phyloP scores from a whole-genome alignment of 1,140 invertebrate species.

The Drosophila nikananu region DNA sequence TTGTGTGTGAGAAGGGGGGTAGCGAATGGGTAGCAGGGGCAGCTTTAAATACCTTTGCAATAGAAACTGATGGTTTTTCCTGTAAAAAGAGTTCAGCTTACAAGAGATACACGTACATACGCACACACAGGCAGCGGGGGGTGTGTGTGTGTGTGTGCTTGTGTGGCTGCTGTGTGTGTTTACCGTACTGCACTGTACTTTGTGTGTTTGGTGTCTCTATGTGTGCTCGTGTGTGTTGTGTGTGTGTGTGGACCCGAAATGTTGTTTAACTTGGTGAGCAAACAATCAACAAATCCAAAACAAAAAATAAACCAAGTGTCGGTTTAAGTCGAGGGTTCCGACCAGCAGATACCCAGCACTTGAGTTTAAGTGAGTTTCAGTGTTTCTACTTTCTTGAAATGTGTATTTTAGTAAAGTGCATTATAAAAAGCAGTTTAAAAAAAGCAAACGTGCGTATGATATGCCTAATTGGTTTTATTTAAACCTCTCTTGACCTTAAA shows the following conservation, averaged over 20 bases:
- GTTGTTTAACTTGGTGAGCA: slow-evolving; percentile 26
- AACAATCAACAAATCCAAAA: slow-evolving; percentile 20
- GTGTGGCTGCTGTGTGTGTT: slow-evolving; percentile 20
- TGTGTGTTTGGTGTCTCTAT: slow-evolving; percentile 18
- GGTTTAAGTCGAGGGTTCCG: background rate
- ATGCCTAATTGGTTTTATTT: too few species aligned
- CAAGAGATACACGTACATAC: slow-evolving; percentile 72
- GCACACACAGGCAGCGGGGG: slow-evolving; percentile 50
- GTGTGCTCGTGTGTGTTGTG: background rate
- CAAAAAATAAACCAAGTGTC: background rate
- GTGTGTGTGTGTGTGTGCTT: slow-evolving; percentile 9
- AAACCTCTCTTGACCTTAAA: background rate
- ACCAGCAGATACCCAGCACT: slow-evolving; percentile 13
- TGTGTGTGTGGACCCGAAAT: slow-evolving; percentile 36
- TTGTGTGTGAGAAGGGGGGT: background rate
- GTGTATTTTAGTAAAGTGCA: background rate
- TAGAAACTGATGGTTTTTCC: slow-evolving; percentile 85
- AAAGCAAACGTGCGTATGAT: background rate
- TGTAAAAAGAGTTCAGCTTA: slow-evolving; percentile 84
- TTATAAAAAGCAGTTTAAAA: background rate
- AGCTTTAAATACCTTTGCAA: slow-evolving; percentile 85
- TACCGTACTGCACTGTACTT: slow-evolving; percentile 29
- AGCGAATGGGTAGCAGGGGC: slow-evolving; percentile 47
- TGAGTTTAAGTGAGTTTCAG: background rate
- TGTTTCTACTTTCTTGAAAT: background rate